A percentile compares a stretch with the other conserved stretches of the same genome.
Conservation (phyloP, 2,797 vertebrate genomes). For the Picus viridis region DNA sequence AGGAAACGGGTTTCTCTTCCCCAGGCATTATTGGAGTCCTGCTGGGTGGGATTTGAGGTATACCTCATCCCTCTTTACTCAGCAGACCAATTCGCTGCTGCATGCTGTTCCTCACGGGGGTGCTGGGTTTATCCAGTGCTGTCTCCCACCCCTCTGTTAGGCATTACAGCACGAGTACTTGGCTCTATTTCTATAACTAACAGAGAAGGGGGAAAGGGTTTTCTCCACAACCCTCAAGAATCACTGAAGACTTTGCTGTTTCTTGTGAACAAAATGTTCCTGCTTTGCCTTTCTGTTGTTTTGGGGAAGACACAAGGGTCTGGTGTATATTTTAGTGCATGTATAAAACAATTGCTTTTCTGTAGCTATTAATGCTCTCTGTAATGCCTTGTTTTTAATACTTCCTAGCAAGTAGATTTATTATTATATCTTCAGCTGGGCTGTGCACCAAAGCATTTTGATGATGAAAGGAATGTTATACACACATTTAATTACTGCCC, state of each 20-base stretch:
- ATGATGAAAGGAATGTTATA: constrained; percentile 49
- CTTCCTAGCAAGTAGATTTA: constrained; percentile 44
- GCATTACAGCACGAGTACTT: neutral
- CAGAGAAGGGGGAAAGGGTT: neutral
- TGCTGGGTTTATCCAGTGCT: neutral
- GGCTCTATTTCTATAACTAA: neutral
- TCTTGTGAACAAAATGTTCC: neutral
- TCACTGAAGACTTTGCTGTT: neutral
- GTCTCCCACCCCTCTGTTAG: neutral
- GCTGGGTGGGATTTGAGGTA: neutral
- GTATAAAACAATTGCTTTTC: neutral
- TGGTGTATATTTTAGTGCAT: neutral
- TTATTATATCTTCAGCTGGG: constrained; percentile 47
- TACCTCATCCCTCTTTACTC: neutral
- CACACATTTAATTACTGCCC: constrained; percentile 69
- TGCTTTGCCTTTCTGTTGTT: neutral
- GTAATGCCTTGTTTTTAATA: constrained; percentile 25
- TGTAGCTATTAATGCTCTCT: neutral
- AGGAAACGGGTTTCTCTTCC: neutral
- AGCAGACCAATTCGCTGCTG: rapidly evolving
- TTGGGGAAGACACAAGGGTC: neutral
- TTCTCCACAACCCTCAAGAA: neutral
- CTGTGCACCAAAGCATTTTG: constrained; percentile 20
- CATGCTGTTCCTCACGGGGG: rapidly evolving
- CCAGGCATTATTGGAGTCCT: neutral